Evolutionary conservation across 64 coral and sea anemone genomes (phyloP).

Genomic region (Actinia equina): DNA sequence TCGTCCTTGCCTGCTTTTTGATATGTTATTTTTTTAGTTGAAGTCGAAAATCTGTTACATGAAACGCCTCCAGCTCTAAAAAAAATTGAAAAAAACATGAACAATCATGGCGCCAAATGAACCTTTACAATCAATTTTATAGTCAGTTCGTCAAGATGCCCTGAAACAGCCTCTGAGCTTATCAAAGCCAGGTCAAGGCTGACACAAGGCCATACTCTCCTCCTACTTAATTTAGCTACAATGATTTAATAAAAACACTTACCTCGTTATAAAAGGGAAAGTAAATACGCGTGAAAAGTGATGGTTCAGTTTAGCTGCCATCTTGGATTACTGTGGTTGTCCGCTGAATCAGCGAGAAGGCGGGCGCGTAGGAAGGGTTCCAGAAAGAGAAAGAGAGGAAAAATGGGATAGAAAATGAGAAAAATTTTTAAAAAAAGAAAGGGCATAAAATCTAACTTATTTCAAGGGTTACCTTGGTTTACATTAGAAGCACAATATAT

Average conservation of each 20-base stretch:
- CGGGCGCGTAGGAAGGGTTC: too few species aligned
- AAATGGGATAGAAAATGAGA: too few species aligned
- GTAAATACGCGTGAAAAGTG: neutral
- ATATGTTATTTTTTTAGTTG: neutral
- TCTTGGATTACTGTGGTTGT: neutral
- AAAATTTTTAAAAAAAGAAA: too few species aligned
- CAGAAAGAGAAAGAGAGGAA: too few species aligned
- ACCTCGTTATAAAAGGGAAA: neutral
- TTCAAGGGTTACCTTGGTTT: too few species aligned
- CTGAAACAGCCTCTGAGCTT: neutral
- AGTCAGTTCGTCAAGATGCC: too few species aligned
- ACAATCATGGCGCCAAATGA: too few species aligned
- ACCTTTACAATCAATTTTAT: neutral
- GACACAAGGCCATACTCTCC: too few species aligned
- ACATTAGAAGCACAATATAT: too few species aligned
- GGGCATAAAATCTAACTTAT: too few species aligned
- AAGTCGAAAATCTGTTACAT: neutral
- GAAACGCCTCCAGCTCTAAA: neutral
- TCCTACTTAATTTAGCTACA: neutral
- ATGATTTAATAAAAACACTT: neutral
- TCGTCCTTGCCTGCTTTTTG: conserved; percentile 9
- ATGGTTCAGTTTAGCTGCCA: neutral
- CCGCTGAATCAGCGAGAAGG: neutral
- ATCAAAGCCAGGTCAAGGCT: neutral
- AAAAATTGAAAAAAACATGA: neutral